Percentiles rank a stretch among this genome's conserved stretches.
Conservation (phyloP, 2,797 vertebrate genomes). For the Anguilla obscura region DNA sequence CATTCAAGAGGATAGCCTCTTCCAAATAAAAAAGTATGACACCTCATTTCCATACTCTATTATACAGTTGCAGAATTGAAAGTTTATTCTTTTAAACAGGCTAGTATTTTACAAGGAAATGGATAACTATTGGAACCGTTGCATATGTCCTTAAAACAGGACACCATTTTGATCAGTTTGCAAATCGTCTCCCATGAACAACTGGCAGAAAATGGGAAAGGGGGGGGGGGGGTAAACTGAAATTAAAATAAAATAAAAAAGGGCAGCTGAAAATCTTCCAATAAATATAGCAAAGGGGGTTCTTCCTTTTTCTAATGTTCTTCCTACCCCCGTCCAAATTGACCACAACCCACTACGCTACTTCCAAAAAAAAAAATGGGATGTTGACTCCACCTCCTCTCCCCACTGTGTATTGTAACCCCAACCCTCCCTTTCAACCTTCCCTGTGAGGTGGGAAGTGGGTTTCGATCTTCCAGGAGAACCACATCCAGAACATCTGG, state of each 20-base stretch:
- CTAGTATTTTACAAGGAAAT: slow-evolving; percentile 85
- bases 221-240: slow-evolving; percentile 28
- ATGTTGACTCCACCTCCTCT: background rate
- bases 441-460: background rate
- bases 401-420: background rate
- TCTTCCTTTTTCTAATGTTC: background rate
- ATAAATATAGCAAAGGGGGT: slow-evolving; percentile 61
- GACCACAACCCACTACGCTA: background rate
- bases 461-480: background rate
- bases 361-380: background rate
- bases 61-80: slow-evolving; percentile 85
- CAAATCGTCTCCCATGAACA: slow-evolving; percentile 69
- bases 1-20: background rate
- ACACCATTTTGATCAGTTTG: slow-evolving; percentile 72
- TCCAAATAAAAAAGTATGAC: slow-evolving; percentile 71
- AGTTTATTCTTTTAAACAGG: slow-evolving; percentile 83
- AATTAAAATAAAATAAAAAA: slow-evolving; percentile 23
- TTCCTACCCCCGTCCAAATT: background rate
- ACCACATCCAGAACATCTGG: background rate
- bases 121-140: slow-evolving; percentile 80
- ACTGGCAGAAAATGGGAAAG: slow-evolving; percentile 57
- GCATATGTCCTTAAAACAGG: slow-evolving; percentile 85
- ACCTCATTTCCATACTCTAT: slow-evolving; percentile 78
- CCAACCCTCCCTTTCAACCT: background rate
- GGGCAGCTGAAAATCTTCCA: slow-evolving; percentile 47